A percentile compares a stretch with the other conserved stretches of the same genome.
These are phyloP conservation scores for Ptyas mucosa DNA, from an alignment of 2,113 vertebrate genomes.

Conservation along the genomic window DNA sequence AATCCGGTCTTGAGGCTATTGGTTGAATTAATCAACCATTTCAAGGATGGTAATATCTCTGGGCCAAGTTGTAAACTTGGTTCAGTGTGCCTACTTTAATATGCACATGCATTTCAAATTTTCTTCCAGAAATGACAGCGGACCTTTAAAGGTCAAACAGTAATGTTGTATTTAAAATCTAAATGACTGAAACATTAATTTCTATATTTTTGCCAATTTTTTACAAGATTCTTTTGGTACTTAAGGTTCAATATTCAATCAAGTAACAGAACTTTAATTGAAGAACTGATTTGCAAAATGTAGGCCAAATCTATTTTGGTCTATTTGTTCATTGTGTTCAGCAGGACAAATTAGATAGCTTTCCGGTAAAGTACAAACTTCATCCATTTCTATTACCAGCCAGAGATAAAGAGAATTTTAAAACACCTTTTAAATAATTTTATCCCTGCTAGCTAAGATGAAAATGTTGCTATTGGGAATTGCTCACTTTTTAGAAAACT, in stretches of 20 bases:
- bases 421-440: neutral
- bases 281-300: neutral
- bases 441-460: neutral
- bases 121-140: neutral
- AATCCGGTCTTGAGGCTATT: neutral
- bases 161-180: neutral
- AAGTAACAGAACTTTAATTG: neutral
- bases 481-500: neutral
- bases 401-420: neutral
- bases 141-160: slow-evolving; percentile 1
- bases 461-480: neutral
- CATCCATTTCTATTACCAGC: neutral
- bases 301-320: neutral
- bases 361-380: neutral
- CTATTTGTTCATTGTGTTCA: neutral
- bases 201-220: neutral
- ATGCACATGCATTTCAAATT: neutral
- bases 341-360: neutral
- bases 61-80: slow-evolving; percentile 4
- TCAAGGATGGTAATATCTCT: slow-evolving; percentile 5
- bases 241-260: neutral
- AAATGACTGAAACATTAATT: neutral
- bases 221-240: neutral
- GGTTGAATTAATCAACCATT: slow-evolving; percentile 41
- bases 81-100: neutral